A percentile compares a stretch with the other conserved stretches of the same genome.
phyloP scores from a whole-genome alignment of 2,888 invertebrate species.

The Apotomis turbidana region DNA sequence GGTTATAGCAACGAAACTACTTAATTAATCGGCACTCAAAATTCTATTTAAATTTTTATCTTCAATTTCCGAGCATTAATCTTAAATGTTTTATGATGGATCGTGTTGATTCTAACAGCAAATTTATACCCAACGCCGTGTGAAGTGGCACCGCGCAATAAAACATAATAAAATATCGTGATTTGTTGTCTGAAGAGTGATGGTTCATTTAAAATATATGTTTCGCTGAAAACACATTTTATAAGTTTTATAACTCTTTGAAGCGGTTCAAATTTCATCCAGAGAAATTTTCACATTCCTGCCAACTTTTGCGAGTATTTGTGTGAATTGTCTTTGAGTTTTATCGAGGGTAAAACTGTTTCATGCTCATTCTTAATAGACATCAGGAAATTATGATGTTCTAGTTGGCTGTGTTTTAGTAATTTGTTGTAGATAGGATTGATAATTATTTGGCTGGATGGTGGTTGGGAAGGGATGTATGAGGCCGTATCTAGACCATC shows the following conservation, averaged over 20 bases:
- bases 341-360: background rate
- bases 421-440: too few relatives aligned
- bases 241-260: slow-evolving; percentile 18
- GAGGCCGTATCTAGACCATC: too few relatives aligned
- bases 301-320: background rate
- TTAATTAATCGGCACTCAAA: slow-evolving; percentile 17
- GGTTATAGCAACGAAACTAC: too few relatives aligned
- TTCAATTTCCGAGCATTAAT: slow-evolving; percentile 13
- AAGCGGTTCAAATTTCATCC: background rate
- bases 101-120: slow-evolving; percentile 18
- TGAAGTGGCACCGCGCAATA: slow-evolving; percentile 11
- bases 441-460: too few relatives aligned
- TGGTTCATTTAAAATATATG: slow-evolving; percentile 19
- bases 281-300: background rate
- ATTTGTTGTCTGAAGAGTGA: slow-evolving; percentile 21
- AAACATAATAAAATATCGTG: slow-evolving; percentile 30
- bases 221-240: slow-evolving; percentile 23
- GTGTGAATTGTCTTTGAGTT: background rate
- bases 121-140: slow-evolving; percentile 14
- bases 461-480: too few relatives aligned
- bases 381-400: too few relatives aligned
- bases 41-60: slow-evolving; percentile 44
- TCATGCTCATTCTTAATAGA: too few relatives aligned
- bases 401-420: too few relatives aligned
- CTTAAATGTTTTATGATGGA: slow-evolving; percentile 34